Percentiles rank a stretch among this genome's conserved stretches.
These are phyloP conservation scores for Archaeoteleia sp. DNA, from an alignment of 2,888 invertebrate genomes.

Conservation along the genomic window DNA sequence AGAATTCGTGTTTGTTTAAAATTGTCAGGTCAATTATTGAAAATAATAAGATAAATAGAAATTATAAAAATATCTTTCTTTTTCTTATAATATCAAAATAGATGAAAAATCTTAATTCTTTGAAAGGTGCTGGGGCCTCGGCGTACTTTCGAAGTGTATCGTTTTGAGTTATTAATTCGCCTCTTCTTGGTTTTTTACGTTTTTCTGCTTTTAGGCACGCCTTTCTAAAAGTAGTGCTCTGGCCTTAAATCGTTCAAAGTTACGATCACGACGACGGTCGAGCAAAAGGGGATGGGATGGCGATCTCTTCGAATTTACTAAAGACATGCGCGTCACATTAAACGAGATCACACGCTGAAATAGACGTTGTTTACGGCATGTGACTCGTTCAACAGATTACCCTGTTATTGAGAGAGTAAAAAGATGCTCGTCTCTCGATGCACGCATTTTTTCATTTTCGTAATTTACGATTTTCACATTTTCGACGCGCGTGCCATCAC, in stretches of 20 bases:
- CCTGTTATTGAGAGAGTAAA: conserved; percentile 26
- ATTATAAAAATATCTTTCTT: no score
- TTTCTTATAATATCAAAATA: no score
- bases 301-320: conserved; percentile 59
- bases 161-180: no score
- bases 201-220: no score
- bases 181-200: no score
- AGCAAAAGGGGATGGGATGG: conserved; percentile 10
- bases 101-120: no score
- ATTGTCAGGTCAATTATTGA: no score
- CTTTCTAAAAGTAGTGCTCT: conserved; percentile 20
- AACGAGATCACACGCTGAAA: conserved; percentile 60
- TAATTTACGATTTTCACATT: neutral
- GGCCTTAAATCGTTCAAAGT: conserved; percentile 22
- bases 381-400: conserved; percentile 22
- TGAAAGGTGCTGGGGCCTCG: no score
- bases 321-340: conserved; percentile 68
- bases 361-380: conserved; percentile 47
- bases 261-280: conserved; percentile 6
- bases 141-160: no score
- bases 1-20: no score
- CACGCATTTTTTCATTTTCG: conserved; percentile 1
- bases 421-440: conserved; percentile 8
- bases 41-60: no score
- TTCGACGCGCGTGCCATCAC: neutral